Evolutionary conservation across 2,888 invertebrate species (phyloP).

Genomic region (Gymnoscelis rufifasciata): DNA sequence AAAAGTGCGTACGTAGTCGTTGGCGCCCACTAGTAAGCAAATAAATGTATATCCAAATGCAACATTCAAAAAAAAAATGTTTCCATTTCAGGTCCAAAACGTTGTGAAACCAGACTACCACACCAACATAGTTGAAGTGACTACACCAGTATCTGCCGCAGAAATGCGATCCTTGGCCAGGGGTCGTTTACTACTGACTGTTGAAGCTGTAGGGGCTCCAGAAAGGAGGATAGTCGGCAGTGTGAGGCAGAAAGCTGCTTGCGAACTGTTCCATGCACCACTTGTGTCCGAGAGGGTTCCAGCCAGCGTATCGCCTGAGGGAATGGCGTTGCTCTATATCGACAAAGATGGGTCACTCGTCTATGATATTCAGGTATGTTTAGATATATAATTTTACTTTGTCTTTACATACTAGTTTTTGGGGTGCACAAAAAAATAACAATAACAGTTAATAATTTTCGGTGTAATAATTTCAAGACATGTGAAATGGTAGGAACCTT

Average conservation of each 20-base stretch:
- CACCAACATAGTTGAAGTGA: slow-evolving; percentile 87
- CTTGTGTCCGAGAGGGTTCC: slow-evolving; percentile 76
- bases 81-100: slow-evolving; percentile 79
- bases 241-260: slow-evolving; percentile 86
- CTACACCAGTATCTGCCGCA: slow-evolving; percentile 86
- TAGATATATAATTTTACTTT: too few relatives aligned
- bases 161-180: slow-evolving; percentile 87
- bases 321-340: slow-evolving; percentile 88
- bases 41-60: too few relatives aligned
- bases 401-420: not conserved
- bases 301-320: slow-evolving; percentile 75
- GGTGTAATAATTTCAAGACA: too few relatives aligned
- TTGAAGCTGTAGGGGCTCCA: slow-evolving; percentile 84
- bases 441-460: too few relatives aligned
- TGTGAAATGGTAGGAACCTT: too few relatives aligned
- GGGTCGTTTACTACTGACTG: slow-evolving; percentile 84
- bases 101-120: slow-evolving; percentile 87
- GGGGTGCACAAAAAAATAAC: too few relatives aligned
- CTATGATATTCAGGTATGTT: slow-evolving; percentile 83
- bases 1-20: too few relatives aligned
- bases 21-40: too few relatives aligned
- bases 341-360: slow-evolving; percentile 88
- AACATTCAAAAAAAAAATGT: too few relatives aligned
- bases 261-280: slow-evolving; percentile 88
- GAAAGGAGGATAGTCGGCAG: slow-evolving; percentile 83